Conservation (phyloP, 2,888 invertebrate genomes). For the Pharmacophagus antenor region DNA sequence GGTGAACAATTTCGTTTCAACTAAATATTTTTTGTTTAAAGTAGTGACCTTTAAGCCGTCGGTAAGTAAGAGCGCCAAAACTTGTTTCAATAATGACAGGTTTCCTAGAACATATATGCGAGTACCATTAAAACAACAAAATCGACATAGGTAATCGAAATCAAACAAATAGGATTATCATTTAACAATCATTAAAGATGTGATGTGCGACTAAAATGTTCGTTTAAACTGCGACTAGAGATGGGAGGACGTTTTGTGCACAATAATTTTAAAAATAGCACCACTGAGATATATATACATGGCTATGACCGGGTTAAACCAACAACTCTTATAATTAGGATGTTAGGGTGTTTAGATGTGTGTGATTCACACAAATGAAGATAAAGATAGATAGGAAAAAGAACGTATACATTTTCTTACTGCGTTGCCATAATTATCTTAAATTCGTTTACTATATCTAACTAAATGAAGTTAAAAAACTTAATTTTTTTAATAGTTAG, state of each 20-base stretch:
- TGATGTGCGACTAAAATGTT: neutral
- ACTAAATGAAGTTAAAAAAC: too few relatives aligned
- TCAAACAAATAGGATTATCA: too few relatives aligned
- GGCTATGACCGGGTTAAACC: constrained; percentile 76
- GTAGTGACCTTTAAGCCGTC: constrained; percentile 38
- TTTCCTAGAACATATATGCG: constrained; percentile 38
- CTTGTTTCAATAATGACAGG: constrained; percentile 56
- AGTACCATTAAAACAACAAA: neutral
- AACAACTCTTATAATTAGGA: constrained; percentile 59
- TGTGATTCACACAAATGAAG: constrained; percentile 39
- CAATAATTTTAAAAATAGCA: constrained; percentile 68
- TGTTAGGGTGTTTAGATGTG: constrained; percentile 42
- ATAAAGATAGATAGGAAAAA: neutral
- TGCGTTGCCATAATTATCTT: too few relatives aligned
- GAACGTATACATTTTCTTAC: too few relatives aligned
- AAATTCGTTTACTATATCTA: too few relatives aligned
- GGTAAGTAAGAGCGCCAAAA: constrained; percentile 51
- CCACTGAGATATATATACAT: constrained; percentile 71
- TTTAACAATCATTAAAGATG: neutral
- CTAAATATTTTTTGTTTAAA: constrained; percentile 28
- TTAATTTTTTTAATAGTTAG: too few relatives aligned
- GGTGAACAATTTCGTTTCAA: constrained; percentile 15
- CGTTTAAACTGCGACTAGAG: constrained; percentile 49
- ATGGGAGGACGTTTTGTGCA: constrained; percentile 59
- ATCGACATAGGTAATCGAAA: too few relatives aligned